Base-by-base conservation (phyloP, 1,140 invertebrate genomes). In the Penaeus chinensis region DNA sequence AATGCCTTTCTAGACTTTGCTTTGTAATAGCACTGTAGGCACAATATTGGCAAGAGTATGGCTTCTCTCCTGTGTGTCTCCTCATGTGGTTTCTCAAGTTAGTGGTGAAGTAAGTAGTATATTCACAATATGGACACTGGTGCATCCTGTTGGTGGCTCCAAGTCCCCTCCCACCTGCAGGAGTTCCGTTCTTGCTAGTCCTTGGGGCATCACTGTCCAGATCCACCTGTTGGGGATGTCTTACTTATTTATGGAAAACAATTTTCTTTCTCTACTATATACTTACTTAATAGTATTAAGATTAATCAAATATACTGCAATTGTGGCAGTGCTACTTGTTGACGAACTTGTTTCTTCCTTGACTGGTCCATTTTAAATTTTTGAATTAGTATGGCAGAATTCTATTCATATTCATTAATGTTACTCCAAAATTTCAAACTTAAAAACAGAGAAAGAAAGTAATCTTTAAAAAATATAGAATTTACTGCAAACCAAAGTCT, bases 221-320 rank as follows among this genome's bases (percentile, higher is more conserved):
- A 62, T 47, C 77, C 32, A 86, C 84, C 84, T 86, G 84, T 86
- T 86, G 84, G 78, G 62, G 47, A 86, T 80, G 77, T 54, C 66
- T 65, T 32, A 65, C 84, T 85, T 85, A 85, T 78, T 79, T 42
- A 79, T 42, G 42, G 42, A 24, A 42, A 19, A 76, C 10, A 27
- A 24, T 7, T 18, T 22, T 27, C 19, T n/a, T 27, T 19, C 27
- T 37, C 19, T 76, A 76, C 71, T 76, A n/a, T 32, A 19, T 76
- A 27, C 42, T 42, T 24, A n/a, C 22, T 32, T n/a, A 76, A 27
- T 19, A 27, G 24, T 76, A 37, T 19, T 16, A 76, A 27, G 24
- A 22, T 27, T 27, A 76, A 37, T 77, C 3, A 11, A 77, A 24
- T 37, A 54, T 54, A 54, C 16, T 54, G 54, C 54, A 54, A 54